A percentile compares a stretch with the other conserved stretches of the same genome.
These are phyloP conservation scores for Microtus richardsoni DNA, from an alignment of 2,113 vertebrate genomes.

Conservation along the genomic window DNA sequence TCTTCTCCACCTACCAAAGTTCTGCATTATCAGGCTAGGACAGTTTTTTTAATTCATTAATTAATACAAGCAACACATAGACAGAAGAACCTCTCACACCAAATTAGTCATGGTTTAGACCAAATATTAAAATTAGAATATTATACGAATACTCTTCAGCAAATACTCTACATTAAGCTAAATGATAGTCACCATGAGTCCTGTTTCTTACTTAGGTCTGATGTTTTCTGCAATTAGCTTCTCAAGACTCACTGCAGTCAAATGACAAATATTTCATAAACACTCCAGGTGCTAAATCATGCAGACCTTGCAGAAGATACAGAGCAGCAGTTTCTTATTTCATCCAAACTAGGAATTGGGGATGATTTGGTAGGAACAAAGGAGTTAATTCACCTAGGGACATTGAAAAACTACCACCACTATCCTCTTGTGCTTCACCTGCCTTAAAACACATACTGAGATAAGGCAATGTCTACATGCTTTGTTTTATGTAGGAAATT, in stretches of 20 bases:
- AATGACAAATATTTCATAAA: background rate
- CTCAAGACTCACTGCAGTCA: background rate
- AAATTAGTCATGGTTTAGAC: background rate
- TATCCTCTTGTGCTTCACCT: background rate
- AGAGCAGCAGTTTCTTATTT: background rate
- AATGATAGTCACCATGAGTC: background rate
- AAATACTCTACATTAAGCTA: slow-evolving; percentile 13
- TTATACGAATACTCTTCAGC: background rate
- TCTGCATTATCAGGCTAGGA: no score
- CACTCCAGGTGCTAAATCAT: background rate
- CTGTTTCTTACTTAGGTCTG: slow-evolving; percentile 14
- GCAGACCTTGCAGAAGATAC: background rate
- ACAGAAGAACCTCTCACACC: no score
- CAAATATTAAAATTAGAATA: slow-evolving; percentile 4
- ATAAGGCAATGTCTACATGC: background rate
- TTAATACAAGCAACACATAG: no score
- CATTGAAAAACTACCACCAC: background rate
- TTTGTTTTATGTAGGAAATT: slow-evolving; percentile 40
- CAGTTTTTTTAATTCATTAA: no score
- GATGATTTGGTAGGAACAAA: background rate
- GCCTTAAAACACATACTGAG: background rate
- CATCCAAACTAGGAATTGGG: background rate
- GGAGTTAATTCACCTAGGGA: background rate
- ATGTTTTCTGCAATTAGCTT: slow-evolving; percentile 22
- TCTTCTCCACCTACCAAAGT: no score